These are phyloP conservation scores for Drosophila serrata DNA, from an alignment of 1,140 invertebrate genomes.

Conservation along the genomic window DNA sequence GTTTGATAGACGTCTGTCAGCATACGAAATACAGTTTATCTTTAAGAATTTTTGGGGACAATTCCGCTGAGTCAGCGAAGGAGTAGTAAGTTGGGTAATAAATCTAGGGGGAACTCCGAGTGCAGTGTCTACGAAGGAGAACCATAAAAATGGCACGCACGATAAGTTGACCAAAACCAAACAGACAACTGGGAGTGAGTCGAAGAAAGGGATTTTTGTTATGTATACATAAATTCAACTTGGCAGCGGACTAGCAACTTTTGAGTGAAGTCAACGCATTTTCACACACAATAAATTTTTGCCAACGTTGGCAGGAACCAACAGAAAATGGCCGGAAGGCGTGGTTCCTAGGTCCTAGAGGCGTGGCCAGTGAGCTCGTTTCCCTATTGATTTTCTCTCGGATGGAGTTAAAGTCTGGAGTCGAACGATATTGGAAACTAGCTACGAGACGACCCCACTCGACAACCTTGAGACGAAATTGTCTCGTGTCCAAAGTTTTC, in stretches of 20 bases:
- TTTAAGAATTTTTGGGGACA: conserved; percentile 31
- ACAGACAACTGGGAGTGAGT: conserved; percentile 10
- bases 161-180: conserved; percentile 77
- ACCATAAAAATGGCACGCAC: conserved; percentile 65
- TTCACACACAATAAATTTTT: conserved; percentile 84
- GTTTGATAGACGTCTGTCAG: conserved; percentile 20
- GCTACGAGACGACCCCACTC: conserved; percentile 19
- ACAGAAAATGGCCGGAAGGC: conserved; percentile 12
- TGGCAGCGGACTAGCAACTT: conserved; percentile 69
- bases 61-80: conserved; percentile 61
- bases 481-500: conserved; percentile 45
- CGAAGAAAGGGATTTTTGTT: conserved; percentile 26
- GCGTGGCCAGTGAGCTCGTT: conserved; percentile 62
- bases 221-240: conserved; percentile 75
- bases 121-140: conserved; percentile 51
- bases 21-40: conserved; percentile 9
- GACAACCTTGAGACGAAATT: conserved; percentile 64
- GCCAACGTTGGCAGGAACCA: conserved; percentile 65
- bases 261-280: conserved; percentile 83
- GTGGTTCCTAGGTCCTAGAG: conserved; percentile 13
- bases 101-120: conserved; percentile 64
- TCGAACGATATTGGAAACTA: conserved; percentile 38
- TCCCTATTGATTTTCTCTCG: conserved; percentile 66
- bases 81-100: conserved; percentile 56
- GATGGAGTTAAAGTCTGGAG: conserved; percentile 49